Conservation (phyloP, 2,888 invertebrate genomes). For the Drosophila nr. fundita region DNA sequence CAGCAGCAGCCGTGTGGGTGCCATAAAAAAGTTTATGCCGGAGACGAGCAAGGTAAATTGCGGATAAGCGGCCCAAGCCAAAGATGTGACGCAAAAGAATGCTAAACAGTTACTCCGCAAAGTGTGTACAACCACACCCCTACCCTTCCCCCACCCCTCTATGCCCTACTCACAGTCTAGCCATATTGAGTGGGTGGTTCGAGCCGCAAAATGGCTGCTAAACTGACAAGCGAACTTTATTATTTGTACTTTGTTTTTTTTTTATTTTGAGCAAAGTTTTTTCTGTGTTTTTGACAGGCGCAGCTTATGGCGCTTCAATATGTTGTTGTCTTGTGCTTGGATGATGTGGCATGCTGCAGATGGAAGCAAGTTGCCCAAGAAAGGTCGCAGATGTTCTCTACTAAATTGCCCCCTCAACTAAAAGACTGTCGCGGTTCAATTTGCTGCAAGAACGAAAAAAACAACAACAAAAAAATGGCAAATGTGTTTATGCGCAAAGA, state of each 20-base stretch:
- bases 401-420: conserved; percentile 67
- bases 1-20: conserved; percentile 63
- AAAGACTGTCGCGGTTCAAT: conserved; percentile 65
- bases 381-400: conserved; percentile 60
- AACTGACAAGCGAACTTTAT: conserved; percentile 84
- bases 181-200: conserved; percentile 20
- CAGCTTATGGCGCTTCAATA: conserved; percentile 69
- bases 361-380: conserved; percentile 42
- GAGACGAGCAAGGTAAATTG: conserved; percentile 67
- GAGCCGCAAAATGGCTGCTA: conserved; percentile 84
- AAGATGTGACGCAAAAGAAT: conserved; percentile 63
- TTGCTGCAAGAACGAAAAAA: conserved; percentile 49
- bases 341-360: conserved; percentile 62
- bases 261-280: conserved; percentile 29
- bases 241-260: conserved; percentile 62
- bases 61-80: conserved; percentile 69
- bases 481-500: conserved; percentile 79
- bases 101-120: conserved; percentile 38
- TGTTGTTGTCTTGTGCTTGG: conserved; percentile 59
- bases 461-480: conserved; percentile 45
- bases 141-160: background rate
- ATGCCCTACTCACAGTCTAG: background rate
- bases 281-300: conserved; percentile 48
- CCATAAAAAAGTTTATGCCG: conserved; percentile 83
- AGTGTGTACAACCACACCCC: background rate